Evolutionary conservation across 2,797 vertebrate species (phyloP).

Genomic region (Channa striata): DNA sequence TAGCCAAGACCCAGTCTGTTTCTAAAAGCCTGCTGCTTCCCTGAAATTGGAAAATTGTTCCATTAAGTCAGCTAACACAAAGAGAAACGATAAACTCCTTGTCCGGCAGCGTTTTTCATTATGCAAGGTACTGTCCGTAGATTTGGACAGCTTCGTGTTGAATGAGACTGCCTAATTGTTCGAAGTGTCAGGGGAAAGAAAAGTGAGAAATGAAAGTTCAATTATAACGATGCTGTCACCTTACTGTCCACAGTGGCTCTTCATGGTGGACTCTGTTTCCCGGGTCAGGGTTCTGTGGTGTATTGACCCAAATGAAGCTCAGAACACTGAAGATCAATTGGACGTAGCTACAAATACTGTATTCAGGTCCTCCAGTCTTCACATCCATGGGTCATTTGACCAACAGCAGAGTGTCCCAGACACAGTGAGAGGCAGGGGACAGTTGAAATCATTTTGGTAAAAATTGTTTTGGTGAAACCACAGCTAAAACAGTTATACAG

Average conservation of each 20-base stretch:
- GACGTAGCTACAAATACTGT: neutral
- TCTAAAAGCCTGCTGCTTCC: neutral
- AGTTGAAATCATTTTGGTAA: too few species aligned
- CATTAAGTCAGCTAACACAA: neutral
- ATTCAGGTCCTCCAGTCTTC: too few species aligned
- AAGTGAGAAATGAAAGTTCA: slow-evolving; percentile 56
- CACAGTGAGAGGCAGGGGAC: too few species aligned
- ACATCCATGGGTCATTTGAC: too few species aligned
- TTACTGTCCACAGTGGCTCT: neutral
- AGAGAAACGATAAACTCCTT: neutral
- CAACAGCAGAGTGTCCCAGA: too few species aligned
- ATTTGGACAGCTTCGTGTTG: slow-evolving; percentile 28
- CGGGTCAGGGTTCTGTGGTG: too few species aligned
- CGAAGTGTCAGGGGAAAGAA: slow-evolving; percentile 42
- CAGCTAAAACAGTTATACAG: too few species aligned
- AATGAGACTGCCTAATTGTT: slow-evolving; percentile 60
- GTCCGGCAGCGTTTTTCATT: slow-evolving; percentile 24
- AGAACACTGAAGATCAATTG: neutral
- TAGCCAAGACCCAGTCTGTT: neutral
- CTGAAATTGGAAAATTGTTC: neutral
- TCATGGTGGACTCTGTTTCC: neutral
- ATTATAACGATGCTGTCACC: slow-evolving; percentile 38
- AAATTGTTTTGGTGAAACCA: too few species aligned
- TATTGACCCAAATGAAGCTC: too few species aligned
- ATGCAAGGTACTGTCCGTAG: slow-evolving; percentile 52